Base-by-base conservation (phyloP, 2,113 vertebrate species). In the Bubo blakistoni region DNA sequence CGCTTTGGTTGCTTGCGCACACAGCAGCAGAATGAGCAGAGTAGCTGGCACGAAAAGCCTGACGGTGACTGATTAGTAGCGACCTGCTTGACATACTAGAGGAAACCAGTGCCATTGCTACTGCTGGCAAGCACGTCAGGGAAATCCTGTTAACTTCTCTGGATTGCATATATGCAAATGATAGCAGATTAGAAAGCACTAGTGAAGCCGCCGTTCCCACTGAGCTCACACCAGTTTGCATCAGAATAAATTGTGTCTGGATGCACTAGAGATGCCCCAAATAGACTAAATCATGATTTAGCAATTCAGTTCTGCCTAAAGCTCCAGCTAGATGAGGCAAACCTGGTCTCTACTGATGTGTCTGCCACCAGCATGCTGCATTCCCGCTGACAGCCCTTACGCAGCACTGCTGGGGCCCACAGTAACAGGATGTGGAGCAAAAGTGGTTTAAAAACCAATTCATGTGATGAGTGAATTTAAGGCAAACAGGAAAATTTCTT, bases 71-170 rank as follows among this genome's bases (percentile, higher is more conserved):
- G 94, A 96, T 82, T 83, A 86, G 79, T 85, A 92, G 74, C 3
- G 10, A 86, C 89, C 91, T 57, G n/a, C 66, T 44, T 82, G 78
- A 70, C 62, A 46, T 46, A 16, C 26, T 40, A 77, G 81, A 93
- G 93, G 92, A 94, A 93, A 88, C 93, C 87, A 14, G 20, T 79
- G 67, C 92, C 90, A 82, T 4, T 86, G 78, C 78, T 85, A 30
- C 71, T 55, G 52, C 81, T 94, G 94, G 49, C 94, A 92, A 77
- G 79, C 21, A 1, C 16, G 2, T 34, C 90, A 46, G 84, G 93
- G 94, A 96, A 96, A 93, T 90, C 96, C 96, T 95, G 90, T 79
- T 65, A 90, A 34, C 84, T 65, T 67, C 87, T 3, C 55, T 69
- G 78, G 44, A 7, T 69, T 87, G 89, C 78, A 90, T 82, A 77